These are phyloP conservation scores for Dryadula phaetusa DNA, from an alignment of 2,888 invertebrate species.

Conservation along the genomic window DNA sequence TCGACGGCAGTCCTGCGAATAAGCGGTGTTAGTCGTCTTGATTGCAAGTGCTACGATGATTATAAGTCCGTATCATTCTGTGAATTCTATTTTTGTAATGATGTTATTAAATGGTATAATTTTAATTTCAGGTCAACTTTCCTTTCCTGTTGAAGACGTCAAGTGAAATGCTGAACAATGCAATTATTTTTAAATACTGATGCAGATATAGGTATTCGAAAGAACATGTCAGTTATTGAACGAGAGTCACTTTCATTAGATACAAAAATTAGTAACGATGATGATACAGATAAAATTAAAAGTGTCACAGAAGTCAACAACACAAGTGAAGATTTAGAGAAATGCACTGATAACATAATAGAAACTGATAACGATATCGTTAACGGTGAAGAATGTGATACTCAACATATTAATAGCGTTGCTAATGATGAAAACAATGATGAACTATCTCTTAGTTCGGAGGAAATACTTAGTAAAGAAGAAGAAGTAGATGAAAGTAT, in stretches of 20 bases:
- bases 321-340: constrained; percentile 36
- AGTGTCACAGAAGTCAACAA: constrained; percentile 32
- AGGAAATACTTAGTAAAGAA: background rate
- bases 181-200: constrained; percentile 72
- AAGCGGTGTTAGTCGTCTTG: too few species aligned
- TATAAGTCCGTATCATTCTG: background rate
- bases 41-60: background rate
- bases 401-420: background rate
- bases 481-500: background rate
- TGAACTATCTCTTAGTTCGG: background rate
- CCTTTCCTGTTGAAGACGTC: constrained; percentile 41
- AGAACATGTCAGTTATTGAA: constrained; percentile 66
- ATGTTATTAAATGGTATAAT: background rate
- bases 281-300: constrained; percentile 51
- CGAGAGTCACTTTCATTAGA: constrained; percentile 50
- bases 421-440: background rate
- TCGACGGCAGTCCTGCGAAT: too few species aligned
- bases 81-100: background rate
- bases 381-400: background rate
- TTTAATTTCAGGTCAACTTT: constrained; percentile 12
- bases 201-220: constrained; percentile 56
- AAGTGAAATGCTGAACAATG: constrained; percentile 72
- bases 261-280: constrained; percentile 53
- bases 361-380: constrained; percentile 17
- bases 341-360: constrained; percentile 7